A percentile compares a stretch with the other conserved stretches of the same genome.
Conservation (phyloP, 2,797 vertebrate species). For the Tapirus indicus region DNA sequence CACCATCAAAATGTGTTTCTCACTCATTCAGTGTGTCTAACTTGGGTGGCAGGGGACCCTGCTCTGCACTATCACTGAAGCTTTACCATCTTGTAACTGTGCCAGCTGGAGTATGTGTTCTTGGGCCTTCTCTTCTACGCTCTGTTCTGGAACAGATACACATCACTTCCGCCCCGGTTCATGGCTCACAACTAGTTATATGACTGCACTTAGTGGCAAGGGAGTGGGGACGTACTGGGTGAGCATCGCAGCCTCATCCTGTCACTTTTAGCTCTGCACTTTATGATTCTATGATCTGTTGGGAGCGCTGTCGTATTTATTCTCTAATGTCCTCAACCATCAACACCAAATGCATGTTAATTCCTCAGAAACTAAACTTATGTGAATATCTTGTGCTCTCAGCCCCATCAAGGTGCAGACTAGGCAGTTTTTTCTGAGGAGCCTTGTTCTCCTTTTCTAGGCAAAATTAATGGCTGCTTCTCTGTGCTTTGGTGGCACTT, state of each 20-base stretch:
- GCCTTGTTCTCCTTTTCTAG: background rate
- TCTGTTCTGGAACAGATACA: background rate
- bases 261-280: background rate
- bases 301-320: background rate
- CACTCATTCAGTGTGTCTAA: background rate
- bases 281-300: background rate
- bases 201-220: background rate
- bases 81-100: background rate
- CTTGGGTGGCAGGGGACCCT: too few relatives aligned
- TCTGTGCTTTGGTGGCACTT: background rate
- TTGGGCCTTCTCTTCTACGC: background rate
- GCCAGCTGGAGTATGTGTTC: background rate
- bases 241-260: background rate
- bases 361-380: background rate
- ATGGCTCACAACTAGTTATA: background rate
- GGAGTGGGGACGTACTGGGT: background rate
- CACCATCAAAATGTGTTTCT: background rate
- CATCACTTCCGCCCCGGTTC: background rate
- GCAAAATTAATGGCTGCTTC: background rate
- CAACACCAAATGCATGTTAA: background rate
- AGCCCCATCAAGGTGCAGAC: background rate
- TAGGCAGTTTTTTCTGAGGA: background rate
- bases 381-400: background rate
- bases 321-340: background rate
- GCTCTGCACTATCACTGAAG: fast-evolving